These are phyloP conservation scores for Sminthopsis crassicaudata DNA, from an alignment of 2,113 vertebrate genomes.

Conservation along the genomic window DNA sequence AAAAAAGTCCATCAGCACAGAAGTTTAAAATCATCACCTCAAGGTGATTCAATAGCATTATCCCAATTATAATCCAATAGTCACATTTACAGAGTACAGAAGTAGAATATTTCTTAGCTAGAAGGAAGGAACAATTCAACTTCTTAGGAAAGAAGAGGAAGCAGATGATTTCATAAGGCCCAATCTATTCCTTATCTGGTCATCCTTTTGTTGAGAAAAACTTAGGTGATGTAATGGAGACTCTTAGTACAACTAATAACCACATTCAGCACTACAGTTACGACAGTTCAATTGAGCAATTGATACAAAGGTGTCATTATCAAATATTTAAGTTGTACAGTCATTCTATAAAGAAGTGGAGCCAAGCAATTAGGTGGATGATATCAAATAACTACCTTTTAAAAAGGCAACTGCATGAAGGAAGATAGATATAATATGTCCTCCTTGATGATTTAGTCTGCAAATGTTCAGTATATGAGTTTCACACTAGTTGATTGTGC, in stretches of 20 bases:
- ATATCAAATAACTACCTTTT: not conserved
- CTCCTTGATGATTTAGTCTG: not conserved
- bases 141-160: constrained; percentile 15
- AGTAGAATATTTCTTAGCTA: not conserved
- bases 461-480: not conserved
- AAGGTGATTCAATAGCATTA: not conserved
- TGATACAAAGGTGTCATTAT: not conserved
- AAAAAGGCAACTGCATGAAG: not conserved
- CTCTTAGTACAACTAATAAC: fast-evolving
- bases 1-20: constrained; percentile 4
- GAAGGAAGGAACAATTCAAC: not conserved
- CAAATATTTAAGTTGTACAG: not conserved
- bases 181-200: not conserved
- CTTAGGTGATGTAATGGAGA: not conserved
- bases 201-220: not conserved
- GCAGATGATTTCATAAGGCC: not conserved
- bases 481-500: not conserved
- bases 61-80: not conserved
- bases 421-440: not conserved
- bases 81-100: not conserved
- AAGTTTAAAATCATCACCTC: constrained; percentile 14
- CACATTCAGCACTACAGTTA: not conserved
- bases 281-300: not conserved
- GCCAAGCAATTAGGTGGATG: not conserved
- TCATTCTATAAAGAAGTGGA: not conserved